Evolutionary conservation across 2,888 invertebrate species (phyloP), one percentile per base, ranked within the genome.

Genomic region (Mylabris sibirica): DNA sequence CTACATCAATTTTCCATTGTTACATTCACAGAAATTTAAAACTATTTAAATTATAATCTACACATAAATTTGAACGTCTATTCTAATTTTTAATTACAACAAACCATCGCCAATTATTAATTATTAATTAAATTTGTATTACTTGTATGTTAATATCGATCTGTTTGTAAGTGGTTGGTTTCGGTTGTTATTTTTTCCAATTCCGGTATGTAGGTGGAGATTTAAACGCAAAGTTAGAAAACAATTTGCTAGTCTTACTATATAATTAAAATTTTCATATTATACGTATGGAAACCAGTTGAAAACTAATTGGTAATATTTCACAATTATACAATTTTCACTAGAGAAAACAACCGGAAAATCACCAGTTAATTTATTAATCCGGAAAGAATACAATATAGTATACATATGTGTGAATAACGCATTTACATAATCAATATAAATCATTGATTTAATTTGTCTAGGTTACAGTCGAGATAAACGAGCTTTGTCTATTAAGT

Each of bases 381-480:
- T 60, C n/a, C 41, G 41, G 41, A 41, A 41, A 41, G 14, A 12
- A 35, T 35, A 35, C 11, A 30, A 30, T 30, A 4, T 30, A 6
- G 5, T 30, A 30, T 30, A 22, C 24, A n/a, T 24, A 63, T 49
- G 63, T 63, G 63, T 63, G 63, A 63, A 63, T 41, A 63, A 63
- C 35, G 30, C 30, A 44, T 49, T 24, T 38, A 49, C 63, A 63
- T 30, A 63, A 24, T 17, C 26, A 22, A n/a, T 30, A 66, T 69
- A 69, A 72, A 72, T 72, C 69, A 69, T 59, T 26, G 64, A 34
- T 65, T 65, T 65, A 64, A 66, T 66, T 65, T 57, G 49, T 49
- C 53, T 70, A 61, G 65, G 68, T 79, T 78, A 81, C 80, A 80
- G 81, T 79, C 77, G 74, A 74, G 71, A 74, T 76, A 74, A 76